A percentile compares a stretch with the other conserved stretches of the same genome.
Conservation (phyloP, 2,888 invertebrate genomes). For the Rhagonycha lutea region DNA sequence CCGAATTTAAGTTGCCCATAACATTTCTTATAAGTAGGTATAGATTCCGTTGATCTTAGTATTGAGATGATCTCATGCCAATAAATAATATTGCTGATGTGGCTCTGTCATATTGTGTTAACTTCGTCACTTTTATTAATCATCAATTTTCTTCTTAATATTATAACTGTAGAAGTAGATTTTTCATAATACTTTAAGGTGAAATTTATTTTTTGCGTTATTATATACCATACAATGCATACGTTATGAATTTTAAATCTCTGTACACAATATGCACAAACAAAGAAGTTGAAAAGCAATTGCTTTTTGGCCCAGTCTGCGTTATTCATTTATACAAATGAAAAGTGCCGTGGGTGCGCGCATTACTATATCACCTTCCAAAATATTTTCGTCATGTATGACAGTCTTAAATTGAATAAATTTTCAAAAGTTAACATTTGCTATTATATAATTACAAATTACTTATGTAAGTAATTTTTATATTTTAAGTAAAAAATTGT, state of each 20-base stretch:
- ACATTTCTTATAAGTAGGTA: no score
- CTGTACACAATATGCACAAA: no score
- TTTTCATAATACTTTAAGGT: neutral
- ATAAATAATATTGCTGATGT: no score
- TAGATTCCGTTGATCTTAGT: no score
- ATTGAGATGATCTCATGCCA: no score
- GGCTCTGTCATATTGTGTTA: neutral
- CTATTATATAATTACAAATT: neutral
- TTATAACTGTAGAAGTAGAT: neutral
- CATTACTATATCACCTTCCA: neutral
- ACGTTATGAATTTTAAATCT: no score
- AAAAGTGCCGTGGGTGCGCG: neutral
- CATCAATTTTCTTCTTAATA: neutral
- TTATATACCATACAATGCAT: no score
- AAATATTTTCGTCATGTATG: neutral
- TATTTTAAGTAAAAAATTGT: neutral
- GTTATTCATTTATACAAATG: neutral
- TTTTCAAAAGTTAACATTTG: neutral
- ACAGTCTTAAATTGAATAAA: neutral
- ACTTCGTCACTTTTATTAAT: neutral
- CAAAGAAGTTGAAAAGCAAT: neutral
- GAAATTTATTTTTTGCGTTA: neutral
- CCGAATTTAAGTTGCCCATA: no score
- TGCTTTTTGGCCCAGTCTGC: neutral
- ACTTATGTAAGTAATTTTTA: neutral